Conservation (phyloP, 2,113 vertebrate genomes). For the Poeciliopsis retropinna region DNA sequence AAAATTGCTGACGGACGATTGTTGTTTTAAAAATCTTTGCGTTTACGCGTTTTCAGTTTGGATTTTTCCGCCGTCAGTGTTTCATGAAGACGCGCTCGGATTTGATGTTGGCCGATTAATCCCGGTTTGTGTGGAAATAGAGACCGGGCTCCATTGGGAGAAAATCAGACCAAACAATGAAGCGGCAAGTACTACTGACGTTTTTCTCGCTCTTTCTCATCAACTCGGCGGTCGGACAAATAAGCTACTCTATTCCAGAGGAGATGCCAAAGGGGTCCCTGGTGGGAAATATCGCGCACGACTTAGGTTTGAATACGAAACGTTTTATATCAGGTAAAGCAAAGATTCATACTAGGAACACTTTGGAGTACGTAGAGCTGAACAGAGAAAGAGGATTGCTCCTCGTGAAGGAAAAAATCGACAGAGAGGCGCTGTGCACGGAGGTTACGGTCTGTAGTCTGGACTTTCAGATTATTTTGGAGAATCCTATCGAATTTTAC, state of each 20-base stretch:
- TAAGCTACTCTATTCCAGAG: slow-evolving; percentile 47
- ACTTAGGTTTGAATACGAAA: slow-evolving; percentile 72
- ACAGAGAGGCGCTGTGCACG: slow-evolving; percentile 82
- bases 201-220: slow-evolving; percentile 21
- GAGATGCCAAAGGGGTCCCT: slow-evolving; percentile 42
- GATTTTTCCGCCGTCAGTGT: background rate
- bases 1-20: no score
- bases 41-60: background rate
- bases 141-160: background rate
- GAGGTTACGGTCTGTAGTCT: slow-evolving; percentile 69
- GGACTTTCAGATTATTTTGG: slow-evolving; percentile 53
- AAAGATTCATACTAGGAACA: slow-evolving; percentile 67
- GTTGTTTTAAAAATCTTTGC: no score
- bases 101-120: background rate
- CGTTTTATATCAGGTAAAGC: slow-evolving; percentile 69
- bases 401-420: slow-evolving; percentile 78
- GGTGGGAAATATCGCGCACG: slow-evolving; percentile 64
- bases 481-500: slow-evolving; percentile 80
- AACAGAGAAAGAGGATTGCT: slow-evolving; percentile 50
- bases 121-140: background rate
- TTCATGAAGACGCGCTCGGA: background rate
- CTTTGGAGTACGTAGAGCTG: slow-evolving; percentile 29
- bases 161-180: slow-evolving; percentile 44
- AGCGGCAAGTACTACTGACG: slow-evolving; percentile 23
- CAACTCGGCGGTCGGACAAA: slow-evolving; percentile 42